Evolutionary conservation across 2,797 vertebrate species (phyloP), one percentile per base, ranked within the genome.

Genomic region (Sebastes oblongus): DNA sequence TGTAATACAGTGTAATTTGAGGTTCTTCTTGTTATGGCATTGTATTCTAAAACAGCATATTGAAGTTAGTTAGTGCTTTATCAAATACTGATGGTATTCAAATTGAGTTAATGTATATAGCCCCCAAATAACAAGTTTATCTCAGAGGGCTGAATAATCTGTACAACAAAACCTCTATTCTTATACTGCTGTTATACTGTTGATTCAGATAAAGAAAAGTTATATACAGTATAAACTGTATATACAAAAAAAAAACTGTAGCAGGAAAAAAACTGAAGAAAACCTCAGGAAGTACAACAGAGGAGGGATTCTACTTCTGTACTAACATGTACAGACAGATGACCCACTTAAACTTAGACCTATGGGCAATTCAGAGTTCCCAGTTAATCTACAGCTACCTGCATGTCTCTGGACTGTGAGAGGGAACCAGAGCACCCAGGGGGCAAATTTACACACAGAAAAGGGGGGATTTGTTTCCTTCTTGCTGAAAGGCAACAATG

Each of bases 1-100:
- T 67, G 25, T 70, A 64, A 70, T 34, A 72, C 29, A n/a, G 42
- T 81, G 52, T 61, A 76, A 68, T 81, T 77, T 79, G 59, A 56
- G 54, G 30, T 59, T 77, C 29, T 34, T 66, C 36, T 16, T 29
- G 20, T 27, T 64, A 11, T 80, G 25, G 60, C 10, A 22, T 85
- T 66, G 20, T 56, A 66, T 52, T 66, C 42, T 74, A 34, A 36
- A 10, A 76, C 8, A 52, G 29, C 3, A 66, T 24, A n/a, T 10
- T 59, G 24, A 29, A 25, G 39, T 34, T 42, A 8, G n/a, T 61
- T 32, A 24, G 20, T 55, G 39, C 12, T 46, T 9, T 9, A 32
- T 77, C n/a, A 76, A 70, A 72, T 30, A 25, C 30, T n/a, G 62
- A 66, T n/a, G 10, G 20, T 34, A 62, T 12, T 68, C 25, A 68